These are phyloP conservation scores for Caenorhabditis macrosperma DNA, from an alignment of 2,888 invertebrate species.

Conservation along the genomic window DNA sequence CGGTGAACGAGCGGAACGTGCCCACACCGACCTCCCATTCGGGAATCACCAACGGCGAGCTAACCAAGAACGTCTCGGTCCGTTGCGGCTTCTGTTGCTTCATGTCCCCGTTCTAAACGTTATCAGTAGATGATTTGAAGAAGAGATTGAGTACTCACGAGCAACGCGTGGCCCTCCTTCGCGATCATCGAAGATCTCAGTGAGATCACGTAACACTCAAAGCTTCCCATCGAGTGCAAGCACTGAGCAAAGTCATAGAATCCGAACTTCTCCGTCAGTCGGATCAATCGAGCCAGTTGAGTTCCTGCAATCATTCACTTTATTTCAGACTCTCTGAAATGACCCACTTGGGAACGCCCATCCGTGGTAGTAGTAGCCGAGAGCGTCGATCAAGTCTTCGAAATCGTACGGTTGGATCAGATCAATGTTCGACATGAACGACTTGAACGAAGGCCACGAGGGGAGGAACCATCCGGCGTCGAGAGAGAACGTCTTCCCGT, in stretches of 20 bases:
- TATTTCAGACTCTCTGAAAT: not conserved
- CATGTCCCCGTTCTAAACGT: not conserved
- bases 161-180: not conserved
- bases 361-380: conserved; percentile 23
- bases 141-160: not conserved
- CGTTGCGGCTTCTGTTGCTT: not conserved
- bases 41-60: not conserved
- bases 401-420: not conserved
- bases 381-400: conserved; percentile 3
- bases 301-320: not conserved
- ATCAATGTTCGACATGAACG: conserved; percentile 26
- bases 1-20: not conserved
- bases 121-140: not conserved
- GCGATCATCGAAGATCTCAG: conserved; percentile 6
- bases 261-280: conserved; percentile 26
- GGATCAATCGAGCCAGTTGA: not conserved
- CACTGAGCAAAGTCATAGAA: conserved; percentile 23
- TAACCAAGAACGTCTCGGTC: not conserved
- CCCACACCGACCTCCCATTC: not conserved
- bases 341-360: conserved; percentile 9
- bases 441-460: not conserved
- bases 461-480: conserved; percentile 1
- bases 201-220: conserved; percentile 1
- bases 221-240: not conserved
- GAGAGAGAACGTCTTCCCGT: not conserved